phyloP scores from a whole-genome alignment of 2,797 vertebrate genomes.

The Phoeniculus purpureus region DNA sequence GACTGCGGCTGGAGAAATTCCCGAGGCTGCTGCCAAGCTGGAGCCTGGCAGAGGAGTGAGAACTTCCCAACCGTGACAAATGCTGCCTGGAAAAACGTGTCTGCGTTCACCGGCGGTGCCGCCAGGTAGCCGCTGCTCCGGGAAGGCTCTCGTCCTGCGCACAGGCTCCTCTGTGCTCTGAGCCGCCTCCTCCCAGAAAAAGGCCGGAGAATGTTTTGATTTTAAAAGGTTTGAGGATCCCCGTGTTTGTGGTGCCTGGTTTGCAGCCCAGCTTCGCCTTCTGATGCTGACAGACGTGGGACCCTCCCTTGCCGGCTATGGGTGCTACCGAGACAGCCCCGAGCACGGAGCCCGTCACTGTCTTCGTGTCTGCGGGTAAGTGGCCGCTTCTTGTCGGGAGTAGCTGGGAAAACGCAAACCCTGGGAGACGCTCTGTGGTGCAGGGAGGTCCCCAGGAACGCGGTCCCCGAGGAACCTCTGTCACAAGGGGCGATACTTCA shows the following conservation, averaged over 20 bases:
- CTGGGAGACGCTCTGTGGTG: too few species aligned
- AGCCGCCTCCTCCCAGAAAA: neutral
- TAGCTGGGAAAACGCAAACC: neutral
- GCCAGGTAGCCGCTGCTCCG: neutral
- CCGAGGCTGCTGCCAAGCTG: neutral
- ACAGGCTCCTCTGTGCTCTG: neutral
- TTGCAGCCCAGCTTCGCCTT: neutral
- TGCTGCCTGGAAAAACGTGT: conserved; percentile 5
- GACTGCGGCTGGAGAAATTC: neutral
- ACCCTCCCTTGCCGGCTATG: neutral
- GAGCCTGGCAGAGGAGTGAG: conserved; percentile 39
- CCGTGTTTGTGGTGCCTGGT: neutral
- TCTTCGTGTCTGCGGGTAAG: neutral
- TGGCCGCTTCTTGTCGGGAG: neutral
- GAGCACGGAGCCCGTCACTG: neutral
- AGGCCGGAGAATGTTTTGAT: neutral
- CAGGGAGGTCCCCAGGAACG: neutral
- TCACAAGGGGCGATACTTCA: neutral
- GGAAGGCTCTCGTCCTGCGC: neutral
- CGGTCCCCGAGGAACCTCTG: neutral
- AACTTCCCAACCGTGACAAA: conserved; percentile 40
- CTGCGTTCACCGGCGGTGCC: neutral
- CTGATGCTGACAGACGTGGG: neutral
- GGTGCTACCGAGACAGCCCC: rapidly evolving
- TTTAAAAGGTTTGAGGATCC: neutral